phyloP scores from a whole-genome alignment of 2,797 vertebrate species.

The Simalia tracyae region DNA sequence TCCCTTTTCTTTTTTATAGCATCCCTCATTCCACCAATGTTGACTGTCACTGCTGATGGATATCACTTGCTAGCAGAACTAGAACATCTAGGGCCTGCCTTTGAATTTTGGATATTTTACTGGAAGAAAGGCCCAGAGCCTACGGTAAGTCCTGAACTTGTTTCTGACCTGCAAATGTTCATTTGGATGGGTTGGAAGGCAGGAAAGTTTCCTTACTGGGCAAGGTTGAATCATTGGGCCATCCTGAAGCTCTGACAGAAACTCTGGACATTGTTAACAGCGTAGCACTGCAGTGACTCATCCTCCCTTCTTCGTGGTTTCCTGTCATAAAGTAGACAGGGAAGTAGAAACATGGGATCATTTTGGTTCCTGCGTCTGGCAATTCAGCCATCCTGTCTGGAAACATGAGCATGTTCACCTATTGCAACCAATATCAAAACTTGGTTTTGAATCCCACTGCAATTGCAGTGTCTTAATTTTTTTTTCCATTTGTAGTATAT shows the following conservation, averaged over 20 bases:
- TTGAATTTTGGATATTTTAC: constrained; percentile 29
- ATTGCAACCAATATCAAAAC: neutral
- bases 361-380: neutral
- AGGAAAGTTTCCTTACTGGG: neutral
- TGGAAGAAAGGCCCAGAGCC: constrained; percentile 18
- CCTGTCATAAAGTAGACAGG: neutral
- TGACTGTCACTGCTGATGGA: constrained; percentile 24
- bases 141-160: neutral
- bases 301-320: neutral
- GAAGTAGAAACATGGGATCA: neutral
- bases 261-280: neutral
- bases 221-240: neutral
- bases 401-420: neutral
- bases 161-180: too few species aligned
- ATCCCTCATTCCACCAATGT: constrained; percentile 20
- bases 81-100: constrained; percentile 8
- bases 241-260: neutral
- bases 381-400: neutral
- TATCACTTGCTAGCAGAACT: constrained; percentile 25
- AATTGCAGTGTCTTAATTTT: too few species aligned
- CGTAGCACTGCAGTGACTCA: neutral
- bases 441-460: too few species aligned
- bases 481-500: too few species aligned
- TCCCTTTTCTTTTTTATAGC: neutral
- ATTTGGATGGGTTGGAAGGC: neutral